These are phyloP conservation scores for Girardinus metallicus DNA, from an alignment of 2,797 vertebrate species.

Conservation along the genomic window DNA sequence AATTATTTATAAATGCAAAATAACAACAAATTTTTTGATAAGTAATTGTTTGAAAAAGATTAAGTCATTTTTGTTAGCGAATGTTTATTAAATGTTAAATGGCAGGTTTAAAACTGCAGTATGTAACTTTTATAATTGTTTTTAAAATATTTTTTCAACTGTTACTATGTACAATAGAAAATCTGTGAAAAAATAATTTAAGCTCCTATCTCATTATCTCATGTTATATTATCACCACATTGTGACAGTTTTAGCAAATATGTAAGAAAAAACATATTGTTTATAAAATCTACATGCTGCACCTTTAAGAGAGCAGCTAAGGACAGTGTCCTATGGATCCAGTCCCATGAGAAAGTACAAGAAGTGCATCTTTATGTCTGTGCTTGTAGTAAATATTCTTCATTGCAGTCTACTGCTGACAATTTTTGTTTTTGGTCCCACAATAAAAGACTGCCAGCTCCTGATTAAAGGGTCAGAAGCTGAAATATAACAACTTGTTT, in stretches of 20 bases:
- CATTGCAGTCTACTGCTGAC: not conserved
- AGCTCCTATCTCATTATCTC: too few species aligned
- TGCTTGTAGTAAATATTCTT: not conserved
- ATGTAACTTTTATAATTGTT: too few species aligned
- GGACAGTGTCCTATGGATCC: not conserved
- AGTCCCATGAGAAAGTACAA: not conserved
- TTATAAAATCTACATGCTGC: too few species aligned
- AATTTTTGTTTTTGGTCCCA: not conserved
- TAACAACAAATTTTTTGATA: not conserved
- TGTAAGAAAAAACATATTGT: too few species aligned
- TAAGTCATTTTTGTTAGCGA: not conserved
- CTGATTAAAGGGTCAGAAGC: slow-evolving; percentile 1
- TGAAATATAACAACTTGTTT: not conserved
- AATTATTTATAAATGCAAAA: not conserved
- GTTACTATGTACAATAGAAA: too few species aligned
- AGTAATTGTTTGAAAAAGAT: not conserved
- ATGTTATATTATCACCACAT: too few species aligned
- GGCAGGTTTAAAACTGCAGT: not conserved
- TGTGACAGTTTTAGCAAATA: too few species aligned
- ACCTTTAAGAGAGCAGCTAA: not conserved
- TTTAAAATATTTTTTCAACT: too few species aligned
- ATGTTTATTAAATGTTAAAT: not conserved
- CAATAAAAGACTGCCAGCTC: not conserved
- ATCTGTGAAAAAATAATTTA: too few species aligned
- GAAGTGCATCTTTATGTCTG: not conserved